Conservation (phyloP, 2,888 invertebrate genomes). For the Erpobdella octoculata region DNA sequence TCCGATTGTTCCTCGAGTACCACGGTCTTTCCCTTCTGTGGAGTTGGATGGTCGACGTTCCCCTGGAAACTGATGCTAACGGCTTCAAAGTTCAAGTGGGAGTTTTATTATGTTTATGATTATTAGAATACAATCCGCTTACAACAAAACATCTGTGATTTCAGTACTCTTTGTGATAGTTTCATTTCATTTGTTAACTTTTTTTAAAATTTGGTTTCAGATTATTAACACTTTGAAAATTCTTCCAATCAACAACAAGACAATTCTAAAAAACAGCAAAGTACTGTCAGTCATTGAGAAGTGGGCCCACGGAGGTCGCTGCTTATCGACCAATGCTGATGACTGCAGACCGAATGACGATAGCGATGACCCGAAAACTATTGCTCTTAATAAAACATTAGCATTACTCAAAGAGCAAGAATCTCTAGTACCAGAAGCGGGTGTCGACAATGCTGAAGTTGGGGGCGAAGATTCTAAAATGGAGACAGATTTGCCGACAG, state of each 20-base stretch:
- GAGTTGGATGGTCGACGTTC: slow-evolving; percentile 73
- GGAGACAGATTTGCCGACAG: too few species aligned
- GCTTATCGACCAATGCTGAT: not conserved
- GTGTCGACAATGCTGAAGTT: not conserved
- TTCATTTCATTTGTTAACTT: not conserved
- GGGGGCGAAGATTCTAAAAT: too few species aligned
- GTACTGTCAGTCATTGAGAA: slow-evolving; percentile 74
- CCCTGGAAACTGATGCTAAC: slow-evolving; percentile 30
- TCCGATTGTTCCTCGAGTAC: slow-evolving; percentile 68
- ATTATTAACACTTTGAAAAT: slow-evolving; percentile 70
- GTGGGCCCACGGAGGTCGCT: slow-evolving; percentile 60
- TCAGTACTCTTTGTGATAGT: not conserved
- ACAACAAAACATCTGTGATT: not conserved
- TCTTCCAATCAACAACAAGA: slow-evolving; percentile 85
- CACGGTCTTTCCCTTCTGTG: slow-evolving; percentile 81
- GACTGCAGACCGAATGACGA: not conserved
- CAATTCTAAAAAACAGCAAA: slow-evolving; percentile 82
- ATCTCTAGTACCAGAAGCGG: not conserved
- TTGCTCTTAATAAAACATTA: slow-evolving; percentile 32
- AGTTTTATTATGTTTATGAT: not conserved
- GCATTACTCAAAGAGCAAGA: slow-evolving; percentile 1
- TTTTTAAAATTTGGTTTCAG: too few species aligned
- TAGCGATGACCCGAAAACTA: not conserved
- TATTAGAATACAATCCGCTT: not conserved
- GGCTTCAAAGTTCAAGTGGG: slow-evolving; percentile 48